These are phyloP conservation scores for Sthenelais limicola DNA, from an alignment of 2,888 invertebrate genomes.

Conservation along the genomic window DNA sequence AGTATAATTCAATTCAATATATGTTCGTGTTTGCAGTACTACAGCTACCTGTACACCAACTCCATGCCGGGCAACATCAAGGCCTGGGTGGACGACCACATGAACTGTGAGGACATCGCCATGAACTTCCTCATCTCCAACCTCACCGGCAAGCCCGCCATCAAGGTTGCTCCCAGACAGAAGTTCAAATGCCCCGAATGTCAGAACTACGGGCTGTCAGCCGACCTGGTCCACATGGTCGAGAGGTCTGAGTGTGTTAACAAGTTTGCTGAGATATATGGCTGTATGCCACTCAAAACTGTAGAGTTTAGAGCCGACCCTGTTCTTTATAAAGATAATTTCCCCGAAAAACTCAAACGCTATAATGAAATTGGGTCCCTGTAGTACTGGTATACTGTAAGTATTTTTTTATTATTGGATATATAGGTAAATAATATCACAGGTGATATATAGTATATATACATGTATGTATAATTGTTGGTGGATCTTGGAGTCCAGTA, in stretches of 20 bases:
- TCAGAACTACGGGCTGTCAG: slow-evolving; percentile 93
- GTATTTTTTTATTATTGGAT: too few relatives aligned
- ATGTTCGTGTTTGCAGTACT: slow-evolving; percentile 76
- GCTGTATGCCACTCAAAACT: slow-evolving; percentile 87
- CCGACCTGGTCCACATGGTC: slow-evolving; percentile 90
- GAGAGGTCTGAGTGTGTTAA: slow-evolving; percentile 93
- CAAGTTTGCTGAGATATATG: slow-evolving; percentile 84
- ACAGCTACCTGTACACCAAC: slow-evolving; percentile 94
- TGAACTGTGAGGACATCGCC: slow-evolving; percentile 98
- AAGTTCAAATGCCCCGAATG: slow-evolving; percentile 98
- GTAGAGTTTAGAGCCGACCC: slow-evolving; percentile 97
- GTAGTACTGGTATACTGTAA: slow-evolving; percentile 70
- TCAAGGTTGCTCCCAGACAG: slow-evolving; percentile 90
- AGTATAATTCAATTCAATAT: too few relatives aligned
- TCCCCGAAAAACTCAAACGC: slow-evolving; percentile 87
- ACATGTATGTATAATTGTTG: too few relatives aligned
- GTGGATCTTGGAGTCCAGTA: too few relatives aligned
- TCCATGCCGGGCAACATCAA: slow-evolving; percentile 88
- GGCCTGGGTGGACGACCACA: slow-evolving; percentile 92
- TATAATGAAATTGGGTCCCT: slow-evolving; percentile 92
- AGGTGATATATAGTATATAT: too few relatives aligned
- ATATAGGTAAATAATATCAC: too few relatives aligned
- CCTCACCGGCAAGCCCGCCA: slow-evolving; percentile 92
- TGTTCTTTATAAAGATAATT: slow-evolving; percentile 82
- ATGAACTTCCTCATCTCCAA: slow-evolving; percentile 98